phyloP scores from a whole-genome alignment of 2,113 vertebrate genomes.

The Gadus chalcogrammus region DNA sequence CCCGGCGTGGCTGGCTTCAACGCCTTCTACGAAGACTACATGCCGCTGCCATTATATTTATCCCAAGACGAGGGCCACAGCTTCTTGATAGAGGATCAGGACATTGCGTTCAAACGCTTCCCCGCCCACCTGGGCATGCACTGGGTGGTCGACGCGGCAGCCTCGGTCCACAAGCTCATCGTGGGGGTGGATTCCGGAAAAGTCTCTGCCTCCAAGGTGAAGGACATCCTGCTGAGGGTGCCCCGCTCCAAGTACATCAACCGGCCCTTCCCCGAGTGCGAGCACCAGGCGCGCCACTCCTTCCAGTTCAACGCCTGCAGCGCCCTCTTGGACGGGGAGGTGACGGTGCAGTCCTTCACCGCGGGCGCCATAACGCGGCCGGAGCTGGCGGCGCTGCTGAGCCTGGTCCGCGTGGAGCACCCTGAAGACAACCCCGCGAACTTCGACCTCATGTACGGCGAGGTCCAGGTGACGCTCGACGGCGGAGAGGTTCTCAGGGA shows the following conservation, averaged over 20 bases:
- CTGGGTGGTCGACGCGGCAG: constrained; percentile 84
- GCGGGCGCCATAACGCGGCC: constrained; percentile 64
- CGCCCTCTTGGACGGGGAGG: constrained; percentile 80
- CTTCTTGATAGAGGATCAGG: constrained; percentile 84
- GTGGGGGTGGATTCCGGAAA: constrained; percentile 55
- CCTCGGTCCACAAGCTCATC: constrained; percentile 74
- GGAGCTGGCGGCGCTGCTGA: constrained; percentile 75
- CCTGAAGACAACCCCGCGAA: constrained; percentile 81
- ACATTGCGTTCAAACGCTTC: constrained; percentile 85
- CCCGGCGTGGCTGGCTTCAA: constrained; percentile 80
- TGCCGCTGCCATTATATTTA: constrained; percentile 60
- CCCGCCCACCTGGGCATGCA: constrained; percentile 90
- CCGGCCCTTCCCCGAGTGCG: constrained; percentile 81
- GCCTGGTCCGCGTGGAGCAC: constrained; percentile 79
- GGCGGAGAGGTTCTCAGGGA: constrained; percentile 73
- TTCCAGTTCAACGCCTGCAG: constrained; percentile 86
- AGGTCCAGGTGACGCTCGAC: constrained; percentile 76
- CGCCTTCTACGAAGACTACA: constrained; percentile 82
- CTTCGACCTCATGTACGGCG: constrained; percentile 83
- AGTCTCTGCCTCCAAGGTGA: constrained; percentile 66
- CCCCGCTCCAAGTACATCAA: constrained; percentile 87
- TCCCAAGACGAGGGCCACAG: constrained; percentile 48
- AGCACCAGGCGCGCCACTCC: constrained; percentile 85
- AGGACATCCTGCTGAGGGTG: constrained; percentile 77
- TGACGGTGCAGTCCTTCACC: constrained; percentile 74